Percentiles rank a stretch among this genome's conserved stretches.
Conservation (phyloP, 2,113 vertebrate species). For the Neodon shergylaensis region DNA sequence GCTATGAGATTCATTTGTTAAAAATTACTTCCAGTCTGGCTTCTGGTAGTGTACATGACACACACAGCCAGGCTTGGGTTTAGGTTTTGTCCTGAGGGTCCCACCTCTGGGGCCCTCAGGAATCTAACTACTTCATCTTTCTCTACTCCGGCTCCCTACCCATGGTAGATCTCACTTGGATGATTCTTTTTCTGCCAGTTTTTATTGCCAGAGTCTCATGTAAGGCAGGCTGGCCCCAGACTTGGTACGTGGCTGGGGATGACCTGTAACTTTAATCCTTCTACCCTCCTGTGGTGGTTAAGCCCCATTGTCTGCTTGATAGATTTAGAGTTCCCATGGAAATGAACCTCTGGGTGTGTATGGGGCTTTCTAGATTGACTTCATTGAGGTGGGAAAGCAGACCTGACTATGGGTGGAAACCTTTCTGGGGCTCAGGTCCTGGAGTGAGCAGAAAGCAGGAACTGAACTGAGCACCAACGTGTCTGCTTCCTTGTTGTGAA, state of each 20-base stretch:
- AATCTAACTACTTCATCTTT: neutral
- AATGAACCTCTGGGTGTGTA: no score
- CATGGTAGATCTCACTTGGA: neutral
- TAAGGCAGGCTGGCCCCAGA: neutral
- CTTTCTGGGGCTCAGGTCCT: neutral
- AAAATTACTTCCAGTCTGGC: no score
- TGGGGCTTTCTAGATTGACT: neutral
- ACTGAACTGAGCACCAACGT: no score
- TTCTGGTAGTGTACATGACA: neutral
- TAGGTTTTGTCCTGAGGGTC: neutral
- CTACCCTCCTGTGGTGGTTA: neutral
- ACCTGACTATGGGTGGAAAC: neutral
- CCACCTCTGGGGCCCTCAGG: accelerated
- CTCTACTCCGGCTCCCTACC: neutral
- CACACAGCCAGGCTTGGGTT: neutral
- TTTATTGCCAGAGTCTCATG: neutral
- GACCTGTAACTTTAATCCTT: neutral
- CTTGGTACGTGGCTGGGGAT: neutral
- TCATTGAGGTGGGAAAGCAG: neutral
- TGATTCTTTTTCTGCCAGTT: neutral
- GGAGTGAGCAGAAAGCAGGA: neutral
- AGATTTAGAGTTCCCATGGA: neutral
- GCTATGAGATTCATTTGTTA: neutral
- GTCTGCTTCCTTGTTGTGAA: neutral
- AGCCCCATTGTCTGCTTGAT: neutral